Evolutionary conservation across 37 sponge, comb jelly and placozoan genomes (phyloP), one percentile per base, ranked within the genome.

Genomic region (Beroe forskalii): DNA sequence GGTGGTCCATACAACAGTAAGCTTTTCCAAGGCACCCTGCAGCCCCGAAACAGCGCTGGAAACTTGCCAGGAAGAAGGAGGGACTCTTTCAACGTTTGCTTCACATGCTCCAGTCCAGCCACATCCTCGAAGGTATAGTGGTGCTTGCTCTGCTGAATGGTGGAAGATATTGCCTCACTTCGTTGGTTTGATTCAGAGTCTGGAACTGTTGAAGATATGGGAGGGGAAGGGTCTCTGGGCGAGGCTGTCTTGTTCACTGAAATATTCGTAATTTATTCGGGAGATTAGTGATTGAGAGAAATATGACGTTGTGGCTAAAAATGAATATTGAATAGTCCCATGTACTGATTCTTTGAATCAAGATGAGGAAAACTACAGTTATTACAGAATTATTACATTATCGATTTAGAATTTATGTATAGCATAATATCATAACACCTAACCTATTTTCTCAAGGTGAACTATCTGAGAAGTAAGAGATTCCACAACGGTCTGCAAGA

Each of bases 1-100:
- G 96, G 96, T 39, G 96, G 96, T 36, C 96, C 96, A 76, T 95
- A 95, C 27, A 95, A 90, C 22, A 95, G 93, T 19, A 95, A 67
- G 23, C 96, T 64, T 61, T 67, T 90, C 96, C 96, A 95, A 27
- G 96, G 94, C n/a, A 32, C 63, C 4, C 96, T 63, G 0, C 92
- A 91, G 0, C 93, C 95, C 62, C 28, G 40, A 44, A 90, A 90
- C 60, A 94, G 90, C 33, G 92, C 93, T 17, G 95, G 95, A 67
- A 90, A 93, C 48, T 62, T 62, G 12, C 75, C 80, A 24, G 95
- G 95, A 20, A 94, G 83, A 12, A 94, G 48, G 42, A 95, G 83
- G 25, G 96, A 93, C 67, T 95, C 96, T 69, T 92, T 63, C 19
- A 95, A 91, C 0, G 89, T 89, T 67, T 93, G 92, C 55, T 95